phyloP scores from a whole-genome alignment of 2,888 invertebrate genomes.

The Heliconius aoede region DNA sequence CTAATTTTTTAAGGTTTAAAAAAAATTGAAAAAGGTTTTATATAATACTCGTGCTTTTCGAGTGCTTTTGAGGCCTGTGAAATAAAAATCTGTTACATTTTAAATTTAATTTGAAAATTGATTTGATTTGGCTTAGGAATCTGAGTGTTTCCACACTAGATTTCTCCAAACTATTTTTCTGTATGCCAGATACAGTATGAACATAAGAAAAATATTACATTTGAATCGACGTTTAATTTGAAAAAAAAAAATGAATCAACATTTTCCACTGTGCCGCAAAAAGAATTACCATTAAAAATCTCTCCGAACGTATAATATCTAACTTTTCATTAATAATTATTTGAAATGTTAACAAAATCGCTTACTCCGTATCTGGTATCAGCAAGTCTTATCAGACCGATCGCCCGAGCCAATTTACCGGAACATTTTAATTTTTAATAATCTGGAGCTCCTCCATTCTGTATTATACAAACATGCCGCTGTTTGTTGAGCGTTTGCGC shows the following conservation, averaged over 20 bases:
- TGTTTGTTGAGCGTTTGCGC: slow-evolving; percentile 22
- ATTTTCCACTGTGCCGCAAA: neutral
- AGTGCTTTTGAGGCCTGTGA: slow-evolving; percentile 1
- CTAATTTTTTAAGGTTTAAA: slow-evolving; percentile 1
- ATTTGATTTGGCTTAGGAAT: too few species aligned
- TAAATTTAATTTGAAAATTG: slow-evolving; percentile 3
- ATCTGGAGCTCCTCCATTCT: slow-evolving; percentile 47
- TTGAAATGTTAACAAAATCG: slow-evolving; percentile 9
- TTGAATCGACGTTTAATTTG: neutral
- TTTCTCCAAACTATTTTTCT: neutral
- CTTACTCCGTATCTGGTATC: slow-evolving; percentile 13
- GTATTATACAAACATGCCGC: slow-evolving; percentile 37
- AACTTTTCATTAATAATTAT: slow-evolving; percentile 11
- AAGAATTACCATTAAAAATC: neutral
- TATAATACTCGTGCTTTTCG: neutral
- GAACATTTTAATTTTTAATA: slow-evolving; percentile 55
- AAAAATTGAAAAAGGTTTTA: slow-evolving; percentile 2
- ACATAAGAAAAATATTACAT: neutral
- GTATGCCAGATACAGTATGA: neutral
- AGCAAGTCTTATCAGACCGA: slow-evolving; percentile 36
- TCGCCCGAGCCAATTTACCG: slow-evolving; percentile 51
- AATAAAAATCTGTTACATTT: slow-evolving; percentile 15
- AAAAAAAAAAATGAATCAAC: too few species aligned
- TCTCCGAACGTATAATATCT: slow-evolving; percentile 8
- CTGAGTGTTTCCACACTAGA: too few species aligned